These are phyloP conservation scores for Poecilia picta DNA, from an alignment of 2,797 vertebrate species.

Conservation along the genomic window DNA sequence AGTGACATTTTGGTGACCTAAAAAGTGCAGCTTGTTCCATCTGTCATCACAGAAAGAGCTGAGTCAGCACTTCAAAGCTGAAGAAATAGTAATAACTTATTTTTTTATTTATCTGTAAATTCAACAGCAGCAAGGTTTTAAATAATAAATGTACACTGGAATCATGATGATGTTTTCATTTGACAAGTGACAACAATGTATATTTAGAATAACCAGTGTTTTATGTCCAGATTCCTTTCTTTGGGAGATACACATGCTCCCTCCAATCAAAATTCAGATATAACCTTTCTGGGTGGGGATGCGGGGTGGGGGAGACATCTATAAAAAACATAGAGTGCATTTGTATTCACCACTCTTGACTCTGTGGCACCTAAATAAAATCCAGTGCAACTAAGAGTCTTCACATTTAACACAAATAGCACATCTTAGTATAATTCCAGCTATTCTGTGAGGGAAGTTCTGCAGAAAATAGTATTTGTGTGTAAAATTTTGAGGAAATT, in stretches of 20 bases:
- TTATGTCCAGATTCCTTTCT: slow-evolving; percentile 12
- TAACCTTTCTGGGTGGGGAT: too few species aligned
- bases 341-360: not conserved
- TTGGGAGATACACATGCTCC: not conserved
- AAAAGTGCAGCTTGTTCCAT: slow-evolving; percentile 51
- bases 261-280: too few species aligned
- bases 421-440: not conserved
- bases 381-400: not conserved
- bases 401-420: not conserved
- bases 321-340: not conserved
- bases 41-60: slow-evolving; percentile 28
- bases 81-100: slow-evolving; percentile 30
- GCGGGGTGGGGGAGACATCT: too few species aligned
- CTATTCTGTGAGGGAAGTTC: not conserved
- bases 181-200: not conserved
- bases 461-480: not conserved
- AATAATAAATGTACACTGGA: slow-evolving; percentile 3
- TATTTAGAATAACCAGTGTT: slow-evolving; percentile 8
- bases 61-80: slow-evolving; percentile 30
- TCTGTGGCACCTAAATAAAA: not conserved
- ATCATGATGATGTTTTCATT: slow-evolving; percentile 5
- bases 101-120: slow-evolving; percentile 31
- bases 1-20: slow-evolving; percentile 62
- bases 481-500: too few species aligned
- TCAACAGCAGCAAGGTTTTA: slow-evolving; percentile 14